Conservation (phyloP, 1,140 invertebrate species). For the Zaprionus ghesquierei region DNA sequence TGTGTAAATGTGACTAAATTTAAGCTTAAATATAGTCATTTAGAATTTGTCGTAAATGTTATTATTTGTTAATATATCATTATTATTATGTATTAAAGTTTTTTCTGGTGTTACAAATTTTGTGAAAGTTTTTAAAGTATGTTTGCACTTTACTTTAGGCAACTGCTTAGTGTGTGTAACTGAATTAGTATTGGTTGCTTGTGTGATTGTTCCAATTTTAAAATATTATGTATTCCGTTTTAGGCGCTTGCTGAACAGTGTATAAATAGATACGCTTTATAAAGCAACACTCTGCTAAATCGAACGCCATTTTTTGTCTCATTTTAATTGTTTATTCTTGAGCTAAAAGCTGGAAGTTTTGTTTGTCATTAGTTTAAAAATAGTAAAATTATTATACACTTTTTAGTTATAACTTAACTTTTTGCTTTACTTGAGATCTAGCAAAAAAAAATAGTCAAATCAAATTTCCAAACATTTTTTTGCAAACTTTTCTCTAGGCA, state of each 20-base stretch:
- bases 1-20: constrained; percentile 66
- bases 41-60: constrained; percentile 75
- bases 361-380: constrained; percentile 67
- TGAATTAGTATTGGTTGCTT: constrained; percentile 37
- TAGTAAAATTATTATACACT: constrained; percentile 67
- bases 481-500: constrained; percentile 37
- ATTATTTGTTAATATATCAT: constrained; percentile 54
- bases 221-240: constrained; percentile 48
- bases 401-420: constrained; percentile 60
- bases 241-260: constrained; percentile 77
- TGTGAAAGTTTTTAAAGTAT: constrained; percentile 68
- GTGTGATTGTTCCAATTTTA: constrained; percentile 41
- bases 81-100: constrained; percentile 76
- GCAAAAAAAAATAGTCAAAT: constrained; percentile 50
- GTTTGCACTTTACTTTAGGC: constrained; percentile 58
- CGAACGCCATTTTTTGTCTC: constrained; percentile 20
- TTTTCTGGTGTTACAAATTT: constrained; percentile 73
- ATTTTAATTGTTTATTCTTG: constrained; percentile 51
- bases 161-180: constrained; percentile 69
- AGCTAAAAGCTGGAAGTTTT: constrained; percentile 75
- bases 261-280: constrained; percentile 72
- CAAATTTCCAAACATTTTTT: constrained; percentile 49
- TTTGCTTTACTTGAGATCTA: constrained; percentile 78
- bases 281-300: constrained; percentile 54
- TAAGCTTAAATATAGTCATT: constrained; percentile 80